These are phyloP conservation scores for Bradysia coprophila DNA, from an alignment of 1,140 invertebrate genomes.

Conservation along the genomic window DNA sequence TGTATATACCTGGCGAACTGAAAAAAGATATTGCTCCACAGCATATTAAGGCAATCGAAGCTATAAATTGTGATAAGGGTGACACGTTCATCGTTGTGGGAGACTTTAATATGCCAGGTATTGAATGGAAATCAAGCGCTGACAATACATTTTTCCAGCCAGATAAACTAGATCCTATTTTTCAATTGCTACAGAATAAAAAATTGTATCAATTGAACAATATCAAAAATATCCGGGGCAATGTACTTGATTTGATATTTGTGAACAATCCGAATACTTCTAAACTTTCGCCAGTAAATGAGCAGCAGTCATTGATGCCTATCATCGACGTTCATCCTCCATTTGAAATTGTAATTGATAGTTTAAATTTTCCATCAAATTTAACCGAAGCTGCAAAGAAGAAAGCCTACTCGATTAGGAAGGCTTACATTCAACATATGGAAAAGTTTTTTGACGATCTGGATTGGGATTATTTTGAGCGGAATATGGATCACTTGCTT, in stretches of 20 bases:
- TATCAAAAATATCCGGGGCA: not conserved
- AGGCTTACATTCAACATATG: no score
- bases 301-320: not conserved
- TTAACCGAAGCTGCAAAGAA: no score
- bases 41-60: not conserved
- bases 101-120: not conserved
- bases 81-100: not conserved
- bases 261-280: not conserved
- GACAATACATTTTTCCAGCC: not conserved
- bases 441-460: no score
- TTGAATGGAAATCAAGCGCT: not conserved
- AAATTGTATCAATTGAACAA: not conserved
- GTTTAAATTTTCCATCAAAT: not conserved
- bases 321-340: no score
- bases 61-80: not conserved
- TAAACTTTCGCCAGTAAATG: not conserved
- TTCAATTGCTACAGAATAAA: not conserved
- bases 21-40: not conserved
- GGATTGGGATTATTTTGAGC: no score
- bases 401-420: no score
- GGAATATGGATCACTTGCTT: no score
- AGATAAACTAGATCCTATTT: not conserved
- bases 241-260: not conserved
- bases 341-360: not conserved
- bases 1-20: not conserved